phyloP scores from a whole-genome alignment of 2,113 vertebrate species.

The Jaculus jaculus region DNA sequence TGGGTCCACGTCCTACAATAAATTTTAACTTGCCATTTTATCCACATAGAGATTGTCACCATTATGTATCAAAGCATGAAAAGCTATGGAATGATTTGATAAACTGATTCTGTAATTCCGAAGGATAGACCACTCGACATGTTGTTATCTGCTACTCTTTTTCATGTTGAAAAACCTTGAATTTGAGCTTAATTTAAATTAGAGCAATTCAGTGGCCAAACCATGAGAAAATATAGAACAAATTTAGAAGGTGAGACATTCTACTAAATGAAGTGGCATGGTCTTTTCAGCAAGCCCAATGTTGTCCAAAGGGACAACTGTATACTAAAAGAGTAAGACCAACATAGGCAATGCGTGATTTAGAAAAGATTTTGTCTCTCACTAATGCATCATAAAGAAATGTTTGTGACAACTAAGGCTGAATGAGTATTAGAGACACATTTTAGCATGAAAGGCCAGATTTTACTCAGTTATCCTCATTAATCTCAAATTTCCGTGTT shows the following conservation, averaged over 20 bases:
- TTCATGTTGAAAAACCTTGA: not conserved
- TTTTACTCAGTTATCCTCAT: not conserved
- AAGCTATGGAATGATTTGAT: not conserved
- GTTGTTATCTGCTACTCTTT: not conserved
- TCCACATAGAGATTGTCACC: not conserved
- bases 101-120: not conserved
- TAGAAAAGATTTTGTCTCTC: not conserved
- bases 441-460: not conserved
- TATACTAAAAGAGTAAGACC: not conserved
- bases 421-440: not conserved
- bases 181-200: conserved; percentile 17
- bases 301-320: not conserved
- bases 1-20: not conserved
- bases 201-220: not conserved
- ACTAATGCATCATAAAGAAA: not conserved
- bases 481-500: not conserved
- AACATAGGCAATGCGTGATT: not conserved
- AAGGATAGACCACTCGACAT: not conserved
- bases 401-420: not conserved
- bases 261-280: not conserved
- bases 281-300: not conserved
- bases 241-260: not conserved
- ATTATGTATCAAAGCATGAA: not conserved
- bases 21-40: not conserved
- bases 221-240: not conserved